These are phyloP conservation scores for Virgularia gustaviana DNA, from an alignment of 92 coral and sea anemone genomes.

Conservation along the genomic window DNA sequence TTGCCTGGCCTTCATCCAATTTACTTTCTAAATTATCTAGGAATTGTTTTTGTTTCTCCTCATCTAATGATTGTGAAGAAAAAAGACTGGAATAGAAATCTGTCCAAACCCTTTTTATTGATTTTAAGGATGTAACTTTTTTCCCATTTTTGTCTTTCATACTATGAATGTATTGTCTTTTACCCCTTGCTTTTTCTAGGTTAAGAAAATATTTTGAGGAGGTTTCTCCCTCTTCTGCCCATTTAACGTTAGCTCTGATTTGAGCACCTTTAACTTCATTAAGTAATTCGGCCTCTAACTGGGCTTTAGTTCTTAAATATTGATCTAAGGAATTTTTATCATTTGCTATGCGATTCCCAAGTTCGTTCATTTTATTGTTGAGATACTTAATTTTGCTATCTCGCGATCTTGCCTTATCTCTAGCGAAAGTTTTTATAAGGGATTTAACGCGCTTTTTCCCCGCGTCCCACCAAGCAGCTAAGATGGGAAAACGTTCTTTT, in stretches of 20 bases:
- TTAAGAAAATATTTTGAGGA: neutral
- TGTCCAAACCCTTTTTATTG: neutral
- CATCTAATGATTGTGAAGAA: conserved; percentile 12
- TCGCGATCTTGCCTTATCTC: neutral
- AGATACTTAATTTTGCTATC: neutral
- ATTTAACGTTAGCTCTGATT: neutral
- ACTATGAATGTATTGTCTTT: neutral
- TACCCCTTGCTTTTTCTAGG: neutral
- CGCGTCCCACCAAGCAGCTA: conserved; percentile 20
- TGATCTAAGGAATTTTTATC: neutral
- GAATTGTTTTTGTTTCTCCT: conserved; percentile 15
- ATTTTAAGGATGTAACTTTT: neutral
- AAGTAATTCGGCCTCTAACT: neutral
- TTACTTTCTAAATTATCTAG: neutral
- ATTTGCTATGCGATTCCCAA: neutral
- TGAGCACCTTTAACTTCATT: neutral
- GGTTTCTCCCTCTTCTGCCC: conserved; percentile 20
- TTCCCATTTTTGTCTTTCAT: neutral
- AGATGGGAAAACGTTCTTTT: neutral
- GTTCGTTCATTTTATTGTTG: neutral
- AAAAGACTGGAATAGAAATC: conserved; percentile 5
- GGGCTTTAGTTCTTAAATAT: neutral
- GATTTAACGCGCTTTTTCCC: conserved; percentile 19
- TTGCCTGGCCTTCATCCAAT: conserved; percentile 10
- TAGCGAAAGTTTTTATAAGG: neutral